A percentile compares a stretch with the other conserved stretches of the same genome.
Conservation (phyloP, 2,113 vertebrate species). For the Tonatia bakeri region DNA sequence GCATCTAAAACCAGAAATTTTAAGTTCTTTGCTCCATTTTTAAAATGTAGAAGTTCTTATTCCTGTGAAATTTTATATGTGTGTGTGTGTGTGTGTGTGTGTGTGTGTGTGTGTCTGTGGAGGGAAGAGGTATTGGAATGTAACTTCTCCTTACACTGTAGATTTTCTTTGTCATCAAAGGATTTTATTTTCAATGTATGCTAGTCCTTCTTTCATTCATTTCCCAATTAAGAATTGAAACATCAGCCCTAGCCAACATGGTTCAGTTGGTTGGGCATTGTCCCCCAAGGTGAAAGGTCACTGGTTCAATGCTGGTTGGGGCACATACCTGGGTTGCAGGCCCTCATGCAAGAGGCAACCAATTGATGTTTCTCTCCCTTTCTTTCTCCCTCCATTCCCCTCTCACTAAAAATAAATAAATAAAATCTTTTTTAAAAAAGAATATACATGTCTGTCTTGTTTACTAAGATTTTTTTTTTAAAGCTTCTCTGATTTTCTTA, state of each 20-base stretch:
- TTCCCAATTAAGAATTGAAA: background rate
- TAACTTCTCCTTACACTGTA: constrained; percentile 27
- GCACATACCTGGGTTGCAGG: no score
- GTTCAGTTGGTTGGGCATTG: no score
- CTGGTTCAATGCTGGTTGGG: no score
- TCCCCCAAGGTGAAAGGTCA: no score
- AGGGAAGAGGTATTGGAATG: background rate
- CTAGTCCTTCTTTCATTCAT: background rate
- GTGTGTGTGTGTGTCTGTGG: background rate
- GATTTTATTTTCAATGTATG: background rate
- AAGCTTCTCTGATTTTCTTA: background rate
- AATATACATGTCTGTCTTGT: background rate
- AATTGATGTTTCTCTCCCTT: no score
- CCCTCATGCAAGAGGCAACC: no score
- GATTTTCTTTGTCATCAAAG: background rate
- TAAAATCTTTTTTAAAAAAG: background rate
- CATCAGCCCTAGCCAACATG: background rate
- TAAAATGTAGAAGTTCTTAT: background rate
- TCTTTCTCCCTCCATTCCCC: no score
- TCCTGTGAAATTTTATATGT: background rate
- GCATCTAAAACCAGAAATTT: background rate
- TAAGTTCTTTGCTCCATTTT: background rate
- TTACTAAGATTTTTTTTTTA: background rate
- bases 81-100: background rate
- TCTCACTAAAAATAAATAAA: no score